Evolutionary conservation across 2,888 invertebrate genomes (phyloP).

Genomic region (Oscheius sp.): DNA sequence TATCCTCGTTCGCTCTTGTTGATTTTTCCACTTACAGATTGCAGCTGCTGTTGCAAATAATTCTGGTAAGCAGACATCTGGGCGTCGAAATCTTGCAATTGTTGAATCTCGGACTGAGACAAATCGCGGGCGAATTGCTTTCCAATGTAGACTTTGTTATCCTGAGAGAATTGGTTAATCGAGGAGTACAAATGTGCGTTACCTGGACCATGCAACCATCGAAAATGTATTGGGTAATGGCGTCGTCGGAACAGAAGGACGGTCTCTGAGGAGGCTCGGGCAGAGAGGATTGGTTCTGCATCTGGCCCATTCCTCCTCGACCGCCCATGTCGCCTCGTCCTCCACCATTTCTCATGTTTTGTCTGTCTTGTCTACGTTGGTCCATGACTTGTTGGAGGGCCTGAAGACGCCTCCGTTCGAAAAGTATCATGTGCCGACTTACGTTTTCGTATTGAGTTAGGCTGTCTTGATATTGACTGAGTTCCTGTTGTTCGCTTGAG

Average conservation of each 20-base stretch:
- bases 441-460: slow-evolving; percentile 12
- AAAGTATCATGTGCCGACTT: background rate
- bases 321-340: slow-evolving; percentile 15
- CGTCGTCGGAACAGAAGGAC: slow-evolving; percentile 68
- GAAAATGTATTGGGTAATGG: slow-evolving; percentile 71
- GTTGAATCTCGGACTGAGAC: slow-evolving; percentile 52
- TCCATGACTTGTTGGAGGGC: slow-evolving; percentile 11
- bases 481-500: slow-evolving; percentile 56
- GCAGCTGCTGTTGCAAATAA: slow-evolving; percentile 56
- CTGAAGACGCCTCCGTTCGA: background rate
- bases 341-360: slow-evolving; percentile 29
- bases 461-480: slow-evolving; percentile 58
- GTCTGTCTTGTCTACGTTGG: slow-evolving; percentile 19
- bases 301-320: background rate
- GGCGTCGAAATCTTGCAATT: slow-evolving; percentile 65
- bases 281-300: background rate
- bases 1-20: too few relatives aligned
- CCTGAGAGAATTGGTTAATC: slow-evolving; percentile 47
- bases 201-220: slow-evolving; percentile 68
- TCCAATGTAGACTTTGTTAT: slow-evolving; percentile 70
- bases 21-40: slow-evolving; percentile 49
- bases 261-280: slow-evolving; percentile 64
- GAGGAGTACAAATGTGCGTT: background rate
- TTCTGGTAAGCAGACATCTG: slow-evolving; percentile 62
- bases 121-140: slow-evolving; percentile 67